Conservation (phyloP, 2,888 invertebrate species). For the Brachynemurus nebulosus region DNA sequence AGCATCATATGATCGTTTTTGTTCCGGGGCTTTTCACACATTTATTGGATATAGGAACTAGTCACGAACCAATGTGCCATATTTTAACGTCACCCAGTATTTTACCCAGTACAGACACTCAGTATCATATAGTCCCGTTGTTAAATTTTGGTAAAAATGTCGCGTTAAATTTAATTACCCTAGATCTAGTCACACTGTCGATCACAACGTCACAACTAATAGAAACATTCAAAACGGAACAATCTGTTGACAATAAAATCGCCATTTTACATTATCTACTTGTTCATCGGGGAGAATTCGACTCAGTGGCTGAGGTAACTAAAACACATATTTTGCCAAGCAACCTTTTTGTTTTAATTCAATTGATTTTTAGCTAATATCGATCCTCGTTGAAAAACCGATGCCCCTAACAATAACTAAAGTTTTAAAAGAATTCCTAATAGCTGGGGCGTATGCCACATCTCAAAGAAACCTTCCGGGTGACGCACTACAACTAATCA, state of each 20-base stretch:
- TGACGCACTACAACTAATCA: constrained; percentile 54
- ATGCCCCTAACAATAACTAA: constrained; percentile 47
- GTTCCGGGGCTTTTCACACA: constrained; percentile 77
- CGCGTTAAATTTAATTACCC: constrained; percentile 52
- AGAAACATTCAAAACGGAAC: constrained; percentile 53
- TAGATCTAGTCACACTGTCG: constrained; percentile 54
- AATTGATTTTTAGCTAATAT: constrained; percentile 36
- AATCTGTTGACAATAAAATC: constrained; percentile 53
- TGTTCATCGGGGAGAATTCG: constrained; percentile 60
- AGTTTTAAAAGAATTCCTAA: constrained; percentile 67
- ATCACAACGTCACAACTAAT: constrained; percentile 52
- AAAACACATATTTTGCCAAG: not conserved
- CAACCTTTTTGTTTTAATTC: not conserved
- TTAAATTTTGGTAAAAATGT: constrained; percentile 38
- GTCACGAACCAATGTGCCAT: constrained; percentile 74
- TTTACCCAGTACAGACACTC: constrained; percentile 43
- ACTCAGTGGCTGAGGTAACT: constrained; percentile 54
- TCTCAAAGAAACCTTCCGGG: constrained; percentile 56
- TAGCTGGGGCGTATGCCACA: constrained; percentile 56
- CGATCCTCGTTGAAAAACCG: constrained; percentile 44
- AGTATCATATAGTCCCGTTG: constrained; percentile 57
- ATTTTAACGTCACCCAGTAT: constrained; percentile 50
- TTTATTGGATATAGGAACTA: constrained; percentile 66
- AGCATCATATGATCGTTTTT: constrained; percentile 68
- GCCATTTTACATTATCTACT: constrained; percentile 74